Evolutionary conservation across 2,888 invertebrate genomes (phyloP), one percentile per base, ranked within the genome.

Genomic region (Auanema freiburgensis): DNA sequence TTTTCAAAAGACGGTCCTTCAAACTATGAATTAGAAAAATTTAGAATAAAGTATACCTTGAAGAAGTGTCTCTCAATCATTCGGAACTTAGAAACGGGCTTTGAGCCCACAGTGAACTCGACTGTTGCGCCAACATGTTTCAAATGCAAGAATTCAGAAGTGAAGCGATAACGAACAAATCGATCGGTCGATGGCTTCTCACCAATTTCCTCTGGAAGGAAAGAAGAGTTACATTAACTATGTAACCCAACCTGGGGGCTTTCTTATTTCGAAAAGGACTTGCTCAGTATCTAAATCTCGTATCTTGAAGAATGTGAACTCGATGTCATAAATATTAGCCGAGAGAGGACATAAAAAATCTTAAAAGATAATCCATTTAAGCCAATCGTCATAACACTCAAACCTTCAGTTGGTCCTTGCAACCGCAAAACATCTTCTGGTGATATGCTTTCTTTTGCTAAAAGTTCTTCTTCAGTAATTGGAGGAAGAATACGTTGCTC

Each of bases 81-180:
- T 60, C 97, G 89, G 86, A 98, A 97, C 84, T 93, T 92, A 84
- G 85, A 92, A 1, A 97, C 92, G 33, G 95, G 91, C 78, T 90
- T 89, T 69, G 90, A 89, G 23, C 97, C 97, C 24, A 97, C 94
- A 11, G 93, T 91, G 85, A 97, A 97, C 86, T 97, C 97, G 68
- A 98, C 94, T 92, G 95, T 96, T 23, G 97, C 96, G 70, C 97
- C 97, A 59, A 97, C 93, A 79, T 94, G 93, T 86, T 92, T 93
- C 69, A 97, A 86, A 10, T 55, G 53, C 11, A 97, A 88, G 87
- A 97, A 97, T 83, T 95, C 92, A 33, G 95, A 93, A n/a, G 94
- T 95, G 85, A 97, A 97, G 85, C 96, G 94, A 85, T 97, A 97
- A 50, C 96, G 90, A n/a, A 97, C 96, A 86, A 95, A 97, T 84